Evolutionary conservation across 2,888 invertebrate genomes (phyloP), one percentile per base, ranked within the genome.

Genomic region (Apamea anceps): DNA sequence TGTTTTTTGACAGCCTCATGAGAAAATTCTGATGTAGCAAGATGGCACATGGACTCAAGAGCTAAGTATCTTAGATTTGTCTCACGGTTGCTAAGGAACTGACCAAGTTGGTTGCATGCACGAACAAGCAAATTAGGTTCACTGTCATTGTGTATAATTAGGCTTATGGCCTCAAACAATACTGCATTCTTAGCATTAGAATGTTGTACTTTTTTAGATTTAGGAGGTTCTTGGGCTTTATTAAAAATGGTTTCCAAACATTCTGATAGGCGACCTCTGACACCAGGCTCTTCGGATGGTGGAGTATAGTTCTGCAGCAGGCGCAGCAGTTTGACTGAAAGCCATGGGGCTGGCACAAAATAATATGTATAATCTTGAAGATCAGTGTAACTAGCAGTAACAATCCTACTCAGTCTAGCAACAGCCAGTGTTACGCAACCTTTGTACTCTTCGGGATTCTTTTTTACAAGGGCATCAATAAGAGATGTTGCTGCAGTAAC

Each of bases 331-430:
- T 99, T 99, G 32, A 99, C 99, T 81, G 99, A 99, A 60, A 99
- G 97, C 99, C 99, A 99, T 28, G 99, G 99, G n/a, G 99, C 99
- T 89, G 99, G 99, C 85, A 99, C 99, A 97, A 99, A 99, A 95
- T 99, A 99, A 96, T 99, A 99, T 7, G 99, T 99, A 95, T 99
- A 99, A 97, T 99, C 99, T 97, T 99, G 99, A 87, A 99, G 97
- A 97, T 99, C 99, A 89, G 99, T 99, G 94, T 99, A 99, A 93
- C 99, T 99, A 72, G 99, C 99, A 77, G 99, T 99, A 13, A 99
- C 99, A 97, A 99, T 99, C 93, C 99, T 97, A 94, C 99, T 99
- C 65, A 99, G 97, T 91, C 99, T 98, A 42, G 99, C 99, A 72
- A 99, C 99, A 80, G 99, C 99, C 85, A 99, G 97, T 90, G 99